Percentiles rank a stretch among this genome's conserved stretches.
Conservation (phyloP, 2,797 vertebrate genomes). For the Enteromius trimaculatus region DNA sequence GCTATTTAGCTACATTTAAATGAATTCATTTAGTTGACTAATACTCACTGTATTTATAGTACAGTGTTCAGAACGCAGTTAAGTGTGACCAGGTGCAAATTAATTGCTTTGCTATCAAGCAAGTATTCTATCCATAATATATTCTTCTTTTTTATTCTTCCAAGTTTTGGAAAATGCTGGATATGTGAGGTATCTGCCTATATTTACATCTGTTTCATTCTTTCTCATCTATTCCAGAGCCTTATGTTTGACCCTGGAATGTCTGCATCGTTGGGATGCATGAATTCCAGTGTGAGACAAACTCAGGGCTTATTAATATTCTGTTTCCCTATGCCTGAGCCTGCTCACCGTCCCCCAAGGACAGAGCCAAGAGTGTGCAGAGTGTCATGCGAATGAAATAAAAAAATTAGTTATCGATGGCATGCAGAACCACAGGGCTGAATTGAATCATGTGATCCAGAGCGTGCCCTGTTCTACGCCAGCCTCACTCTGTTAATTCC, state of each 20-base stretch:
- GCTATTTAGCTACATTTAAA: no score
- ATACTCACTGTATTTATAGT: background rate
- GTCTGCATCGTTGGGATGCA: conserved; percentile 26
- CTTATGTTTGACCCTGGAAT: conserved; percentile 37
- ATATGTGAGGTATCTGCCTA: conserved; percentile 17
- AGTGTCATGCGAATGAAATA: conserved; percentile 36
- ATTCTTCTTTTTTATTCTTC: background rate
- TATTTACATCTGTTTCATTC: conserved; percentile 19
- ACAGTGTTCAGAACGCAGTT: background rate
- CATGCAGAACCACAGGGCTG: conserved; percentile 26
- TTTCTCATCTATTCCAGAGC: conserved; percentile 4
- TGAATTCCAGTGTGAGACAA: conserved; percentile 17
- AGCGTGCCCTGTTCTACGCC: background rate
- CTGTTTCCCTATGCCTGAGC: conserved; percentile 15
- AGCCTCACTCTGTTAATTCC: conserved; percentile 21
- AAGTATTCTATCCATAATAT: background rate
- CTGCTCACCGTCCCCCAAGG: conserved; percentile 22
- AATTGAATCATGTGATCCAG: conserved; percentile 41
- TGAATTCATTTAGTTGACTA: no score
- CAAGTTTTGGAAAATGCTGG: background rate
- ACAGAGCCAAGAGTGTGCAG: conserved; percentile 16
- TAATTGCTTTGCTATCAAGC: background rate
- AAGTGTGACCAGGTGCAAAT: background rate
- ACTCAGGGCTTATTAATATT: conserved; percentile 38
- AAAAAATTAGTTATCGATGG: conserved; percentile 39